Conservation (phyloP, 2,797 vertebrate genomes). For the Sebastolobus altivelis region DNA sequence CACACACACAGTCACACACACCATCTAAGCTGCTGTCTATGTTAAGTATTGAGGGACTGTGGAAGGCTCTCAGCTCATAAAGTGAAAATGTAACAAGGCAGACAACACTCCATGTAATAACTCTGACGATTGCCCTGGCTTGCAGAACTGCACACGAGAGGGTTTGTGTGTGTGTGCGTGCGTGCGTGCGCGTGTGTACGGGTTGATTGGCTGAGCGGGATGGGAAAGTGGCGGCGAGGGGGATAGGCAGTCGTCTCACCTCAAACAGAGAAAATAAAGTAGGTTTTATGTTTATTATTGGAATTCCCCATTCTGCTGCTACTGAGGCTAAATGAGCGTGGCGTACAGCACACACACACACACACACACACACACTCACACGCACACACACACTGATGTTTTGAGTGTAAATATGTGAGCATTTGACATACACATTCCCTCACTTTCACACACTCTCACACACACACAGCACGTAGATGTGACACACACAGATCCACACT, state of each 20-base stretch:
- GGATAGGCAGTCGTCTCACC: conserved; percentile 53
- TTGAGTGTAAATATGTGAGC: background rate
- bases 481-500: conserved; percentile 14
- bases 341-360: background rate
- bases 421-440: conserved; percentile 23
- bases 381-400: background rate
- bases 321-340: conserved; percentile 56
- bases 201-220: conserved; percentile 64
- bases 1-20: background rate
- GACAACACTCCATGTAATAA: conserved; percentile 77
- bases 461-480: conserved; percentile 27
- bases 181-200: background rate
- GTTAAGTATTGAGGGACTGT: conserved; percentile 72
- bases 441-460: background rate
- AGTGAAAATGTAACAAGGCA: conserved; percentile 80
- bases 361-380: background rate
- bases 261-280: conserved; percentile 81
- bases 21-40: conserved; percentile 49
- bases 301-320: conserved; percentile 64
- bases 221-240: conserved; percentile 58
- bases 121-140: conserved; percentile 59
- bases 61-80: conserved; percentile 75
- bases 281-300: conserved; percentile 76
- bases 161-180: conserved; percentile 1
- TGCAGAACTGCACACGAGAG: conserved; percentile 63